Conservation (phyloP, 1,140 invertebrate genomes). For the Panagrolaimus sp. region DNA sequence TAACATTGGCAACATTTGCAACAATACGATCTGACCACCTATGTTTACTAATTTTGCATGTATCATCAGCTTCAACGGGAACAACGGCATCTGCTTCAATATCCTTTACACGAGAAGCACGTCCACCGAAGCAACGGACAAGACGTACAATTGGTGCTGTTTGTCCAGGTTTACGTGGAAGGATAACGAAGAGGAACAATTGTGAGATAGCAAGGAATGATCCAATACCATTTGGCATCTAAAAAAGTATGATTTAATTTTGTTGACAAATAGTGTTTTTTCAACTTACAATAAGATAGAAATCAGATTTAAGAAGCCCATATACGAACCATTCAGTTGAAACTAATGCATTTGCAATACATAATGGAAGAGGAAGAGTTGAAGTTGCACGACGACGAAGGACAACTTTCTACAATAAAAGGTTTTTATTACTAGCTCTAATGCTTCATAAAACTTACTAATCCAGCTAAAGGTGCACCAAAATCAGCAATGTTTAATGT, state of each 20-base stretch:
- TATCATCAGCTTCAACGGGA: slow-evolving; percentile 38
- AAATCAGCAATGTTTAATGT: slow-evolving; percentile 56
- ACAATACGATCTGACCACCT: slow-evolving; percentile 42
- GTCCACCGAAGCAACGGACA: slow-evolving; percentile 31
- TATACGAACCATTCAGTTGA: slow-evolving; percentile 57
- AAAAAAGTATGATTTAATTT: slow-evolving; percentile 21
- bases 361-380: slow-evolving; percentile 55
- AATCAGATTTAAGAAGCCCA: slow-evolving; percentile 49
- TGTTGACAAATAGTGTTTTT: background rate
- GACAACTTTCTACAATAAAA: slow-evolving; percentile 41
- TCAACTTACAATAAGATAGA: slow-evolving; percentile 55
- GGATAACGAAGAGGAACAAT: slow-evolving; percentile 51
- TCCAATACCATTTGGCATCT: slow-evolving; percentile 56
- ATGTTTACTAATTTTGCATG: slow-evolving; percentile 32
- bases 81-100: slow-evolving; percentile 41
- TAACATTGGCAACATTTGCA: slow-evolving; percentile 34
- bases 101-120: slow-evolving; percentile 23
- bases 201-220: slow-evolving; percentile 50
- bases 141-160: slow-evolving; percentile 43
- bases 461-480: slow-evolving; percentile 52
- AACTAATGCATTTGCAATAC: slow-evolving; percentile 58
- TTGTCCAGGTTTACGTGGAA: slow-evolving; percentile 54
- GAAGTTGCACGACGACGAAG: slow-evolving; percentile 56
- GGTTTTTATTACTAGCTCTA: background rate
- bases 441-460: slow-evolving; percentile 29